Evolutionary conservation across 2,797 vertebrate species (phyloP).

Genomic region (Lepus townsendii): DNA sequence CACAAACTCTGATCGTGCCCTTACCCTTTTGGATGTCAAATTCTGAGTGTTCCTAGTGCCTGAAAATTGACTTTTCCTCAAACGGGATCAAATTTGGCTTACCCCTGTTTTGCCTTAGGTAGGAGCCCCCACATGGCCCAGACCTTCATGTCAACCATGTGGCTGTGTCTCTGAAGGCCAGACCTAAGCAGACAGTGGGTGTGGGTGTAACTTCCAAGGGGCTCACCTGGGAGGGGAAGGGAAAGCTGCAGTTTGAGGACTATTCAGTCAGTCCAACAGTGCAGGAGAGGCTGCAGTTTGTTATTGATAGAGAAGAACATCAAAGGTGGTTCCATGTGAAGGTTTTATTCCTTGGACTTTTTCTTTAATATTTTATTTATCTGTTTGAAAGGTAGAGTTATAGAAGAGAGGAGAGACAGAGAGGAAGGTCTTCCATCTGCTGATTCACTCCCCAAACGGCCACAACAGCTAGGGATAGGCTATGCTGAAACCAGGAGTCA

Average conservation of each 20-base stretch:
- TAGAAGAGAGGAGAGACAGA: background rate
- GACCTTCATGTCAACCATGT: background rate
- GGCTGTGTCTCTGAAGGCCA: background rate
- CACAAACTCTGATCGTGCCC: background rate
- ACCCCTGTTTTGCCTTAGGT: background rate
- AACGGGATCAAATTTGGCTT: background rate
- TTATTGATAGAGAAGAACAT: slow-evolving; percentile 26
- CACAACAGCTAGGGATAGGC: no score
- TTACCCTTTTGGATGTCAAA: background rate
- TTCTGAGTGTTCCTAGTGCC: slow-evolving; percentile 34
- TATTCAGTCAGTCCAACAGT: background rate
- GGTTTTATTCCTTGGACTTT: slow-evolving; percentile 15
- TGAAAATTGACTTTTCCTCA: background rate
- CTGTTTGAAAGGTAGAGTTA: background rate
- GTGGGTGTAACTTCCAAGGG: background rate
- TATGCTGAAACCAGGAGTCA: no score
- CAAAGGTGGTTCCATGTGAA: slow-evolving; percentile 1
- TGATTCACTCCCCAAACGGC: no score
- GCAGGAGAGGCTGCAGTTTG: background rate
- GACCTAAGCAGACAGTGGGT: background rate
- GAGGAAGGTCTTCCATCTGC: no score
- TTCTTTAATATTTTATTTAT: background rate
- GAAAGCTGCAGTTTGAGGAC: slow-evolving; percentile 36
- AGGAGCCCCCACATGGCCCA: background rate
- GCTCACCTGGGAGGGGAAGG: background rate